These are phyloP conservation scores for Halyomorpha halys DNA, from an alignment of 1,140 invertebrate genomes.

Conservation along the genomic window DNA sequence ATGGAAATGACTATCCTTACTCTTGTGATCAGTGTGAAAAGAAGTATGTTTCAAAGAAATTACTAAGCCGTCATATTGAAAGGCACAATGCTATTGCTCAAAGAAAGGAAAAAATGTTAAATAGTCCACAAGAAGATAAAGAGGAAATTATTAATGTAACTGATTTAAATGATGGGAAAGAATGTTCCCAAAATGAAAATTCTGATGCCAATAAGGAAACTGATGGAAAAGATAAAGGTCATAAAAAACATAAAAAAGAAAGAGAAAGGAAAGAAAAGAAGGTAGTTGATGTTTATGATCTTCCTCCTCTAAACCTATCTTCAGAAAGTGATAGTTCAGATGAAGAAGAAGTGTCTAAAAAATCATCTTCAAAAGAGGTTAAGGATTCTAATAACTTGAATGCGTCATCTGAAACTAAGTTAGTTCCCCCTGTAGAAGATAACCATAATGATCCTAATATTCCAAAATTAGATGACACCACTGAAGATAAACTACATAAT, in stretches of 20 bases:
- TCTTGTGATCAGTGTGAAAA: conserved; percentile 59
- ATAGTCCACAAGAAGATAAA: conserved; percentile 13
- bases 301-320: conserved; percentile 66
- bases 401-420: neutral
- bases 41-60: conserved; percentile 69
- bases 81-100: conserved; percentile 36
- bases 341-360: conserved; percentile 36
- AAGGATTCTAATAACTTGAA: neutral
- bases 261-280: conserved; percentile 32
- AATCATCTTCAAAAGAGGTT: neutral
- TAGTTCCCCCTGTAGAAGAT: neutral
- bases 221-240: conserved; percentile 25
- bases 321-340: conserved; percentile 67
- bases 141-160: conserved; percentile 33
- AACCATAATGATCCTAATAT: neutral
- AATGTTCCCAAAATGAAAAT: conserved; percentile 30
- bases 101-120: conserved; percentile 17
- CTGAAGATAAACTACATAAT: neutral
- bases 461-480: neutral
- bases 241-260: conserved; percentile 30
- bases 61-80: conserved; percentile 56
- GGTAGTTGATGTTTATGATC: conserved; percentile 52
- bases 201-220: conserved; percentile 34
- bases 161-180: conserved; percentile 36
- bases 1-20: conserved; percentile 58